These are phyloP conservation scores for Drosophila pectinifera DNA, from an alignment of 1,140 invertebrate genomes.

Conservation along the genomic window DNA sequence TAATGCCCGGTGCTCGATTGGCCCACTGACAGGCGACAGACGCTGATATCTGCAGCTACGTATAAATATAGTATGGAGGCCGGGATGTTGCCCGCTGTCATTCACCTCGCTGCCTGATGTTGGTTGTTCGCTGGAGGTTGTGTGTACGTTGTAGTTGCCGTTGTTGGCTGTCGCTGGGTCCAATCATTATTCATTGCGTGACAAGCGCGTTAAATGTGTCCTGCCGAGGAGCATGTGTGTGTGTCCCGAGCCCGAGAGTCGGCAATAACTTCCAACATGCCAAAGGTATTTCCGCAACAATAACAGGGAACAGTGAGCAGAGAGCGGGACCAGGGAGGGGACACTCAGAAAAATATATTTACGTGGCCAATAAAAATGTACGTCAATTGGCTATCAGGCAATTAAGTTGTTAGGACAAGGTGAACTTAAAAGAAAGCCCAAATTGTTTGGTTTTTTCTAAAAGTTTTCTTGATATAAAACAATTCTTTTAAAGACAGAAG, in stretches of 20 bases:
- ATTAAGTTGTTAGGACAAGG: not conserved
- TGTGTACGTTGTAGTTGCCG: slow-evolving; percentile 26
- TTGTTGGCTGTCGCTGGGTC: slow-evolving; percentile 52
- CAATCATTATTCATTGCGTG: slow-evolving; percentile 83
- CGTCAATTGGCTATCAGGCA: not conserved
- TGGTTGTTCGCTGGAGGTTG: slow-evolving; percentile 8
- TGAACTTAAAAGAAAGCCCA: too few species aligned
- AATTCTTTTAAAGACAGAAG: not conserved
- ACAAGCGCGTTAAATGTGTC: slow-evolving; percentile 78
- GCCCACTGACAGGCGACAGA: slow-evolving; percentile 65
- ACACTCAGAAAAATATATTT: slow-evolving; percentile 24
- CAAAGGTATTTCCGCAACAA: slow-evolving; percentile 74
- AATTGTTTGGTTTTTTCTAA: not conserved
- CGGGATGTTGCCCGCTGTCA: slow-evolving; percentile 11
- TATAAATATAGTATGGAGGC: not conserved
- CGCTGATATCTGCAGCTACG: slow-evolving; percentile 50
- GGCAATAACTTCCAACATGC: slow-evolving; percentile 72
- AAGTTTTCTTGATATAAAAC: not conserved
- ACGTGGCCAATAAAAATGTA: not conserved
- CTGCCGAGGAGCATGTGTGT: slow-evolving; percentile 12
- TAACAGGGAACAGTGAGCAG: slow-evolving; percentile 37
- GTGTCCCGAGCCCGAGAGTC: slow-evolving; percentile 43
- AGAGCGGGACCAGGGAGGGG: slow-evolving; percentile 9
- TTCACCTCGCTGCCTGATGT: slow-evolving; percentile 16
- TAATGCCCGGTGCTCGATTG: slow-evolving; percentile 72